Percentiles rank a stretch among this genome's conserved stretches.
Evolutionary conservation across 2,797 vertebrate genomes (phyloP).

Genomic region (Mus caroli): DNA sequence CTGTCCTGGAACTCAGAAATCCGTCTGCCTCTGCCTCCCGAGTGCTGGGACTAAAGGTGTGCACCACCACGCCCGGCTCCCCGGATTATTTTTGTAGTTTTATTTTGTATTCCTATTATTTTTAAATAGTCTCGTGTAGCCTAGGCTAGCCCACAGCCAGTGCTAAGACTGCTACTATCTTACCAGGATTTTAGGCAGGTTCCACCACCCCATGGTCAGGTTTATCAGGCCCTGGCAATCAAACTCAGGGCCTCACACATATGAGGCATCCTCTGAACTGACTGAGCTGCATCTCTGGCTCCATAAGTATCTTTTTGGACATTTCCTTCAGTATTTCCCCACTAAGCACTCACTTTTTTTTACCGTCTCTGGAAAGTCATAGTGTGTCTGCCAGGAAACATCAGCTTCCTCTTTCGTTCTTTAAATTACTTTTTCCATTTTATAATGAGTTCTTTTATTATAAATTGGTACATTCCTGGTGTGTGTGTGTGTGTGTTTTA

Average conservation of each 20-base stretch:
- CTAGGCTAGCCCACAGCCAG: background rate
- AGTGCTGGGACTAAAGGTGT: too few relatives aligned
- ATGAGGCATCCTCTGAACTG: background rate
- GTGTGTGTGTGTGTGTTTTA: background rate
- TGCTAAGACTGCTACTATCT: background rate
- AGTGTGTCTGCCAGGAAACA: background rate
- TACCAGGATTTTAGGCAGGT: background rate
- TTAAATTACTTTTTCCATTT: background rate
- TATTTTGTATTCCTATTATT: background rate
- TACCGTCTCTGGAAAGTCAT: background rate
- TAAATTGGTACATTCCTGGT: background rate
- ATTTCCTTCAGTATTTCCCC: background rate
- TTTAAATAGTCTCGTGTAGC: background rate
- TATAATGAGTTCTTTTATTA: background rate
- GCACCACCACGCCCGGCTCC: too few relatives aligned
- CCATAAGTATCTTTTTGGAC: background rate
- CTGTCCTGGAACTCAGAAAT: too few relatives aligned
- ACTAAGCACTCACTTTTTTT: background rate
- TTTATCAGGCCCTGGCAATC: background rate
- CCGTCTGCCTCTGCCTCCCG: too few relatives aligned
- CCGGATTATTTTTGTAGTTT: background rate
- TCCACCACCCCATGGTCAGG: background rate
- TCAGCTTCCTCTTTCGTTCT: background rate
- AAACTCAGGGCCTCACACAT: background rate
- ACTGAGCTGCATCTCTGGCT: background rate